These are phyloP conservation scores for Oncorhynchus masou DNA, from an alignment of 2,113 vertebrate genomes.

Conservation along the genomic window DNA sequence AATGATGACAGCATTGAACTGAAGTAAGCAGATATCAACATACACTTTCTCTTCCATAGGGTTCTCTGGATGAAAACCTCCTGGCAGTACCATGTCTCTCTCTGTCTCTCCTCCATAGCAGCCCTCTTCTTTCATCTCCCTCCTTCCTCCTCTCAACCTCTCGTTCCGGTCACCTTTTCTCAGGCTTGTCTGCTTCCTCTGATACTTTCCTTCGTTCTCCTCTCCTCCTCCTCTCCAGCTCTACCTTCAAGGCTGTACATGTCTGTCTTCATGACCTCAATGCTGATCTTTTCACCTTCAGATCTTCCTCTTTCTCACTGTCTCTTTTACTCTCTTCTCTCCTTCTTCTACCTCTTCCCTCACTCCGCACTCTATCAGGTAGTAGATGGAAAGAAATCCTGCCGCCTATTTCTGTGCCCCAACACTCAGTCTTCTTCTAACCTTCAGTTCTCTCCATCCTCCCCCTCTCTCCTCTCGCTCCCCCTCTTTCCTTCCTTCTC, in stretches of 20 bases:
- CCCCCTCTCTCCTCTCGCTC: not conserved
- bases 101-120: not conserved
- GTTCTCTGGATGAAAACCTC: not conserved
- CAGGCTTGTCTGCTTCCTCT: not conserved
- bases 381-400: not conserved
- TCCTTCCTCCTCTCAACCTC: not conserved
- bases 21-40: not conserved
- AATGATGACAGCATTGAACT: not conserved
- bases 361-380: not conserved
- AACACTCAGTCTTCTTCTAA: conserved; percentile 3
- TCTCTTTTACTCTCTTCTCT: conserved; percentile 10
- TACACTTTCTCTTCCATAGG: not conserved
- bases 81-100: not conserved
- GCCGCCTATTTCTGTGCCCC: not conserved
- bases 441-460: not conserved
- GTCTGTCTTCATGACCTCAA: conserved; percentile 6
- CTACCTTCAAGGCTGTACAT: conserved; percentile 8
- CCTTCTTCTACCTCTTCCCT: conserved; percentile 3
- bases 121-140: not conserved
- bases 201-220: conserved; percentile 2
- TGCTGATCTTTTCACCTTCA: conserved; percentile 9
- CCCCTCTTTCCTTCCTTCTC: not conserved
- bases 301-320: conserved; percentile 14
- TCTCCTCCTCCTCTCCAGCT: conserved; percentile 1
- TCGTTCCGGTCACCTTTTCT: not conserved